These are phyloP conservation scores for Ophthalmolycus amberensis DNA, from an alignment of 2,113 vertebrate species.

Conservation along the genomic window DNA sequence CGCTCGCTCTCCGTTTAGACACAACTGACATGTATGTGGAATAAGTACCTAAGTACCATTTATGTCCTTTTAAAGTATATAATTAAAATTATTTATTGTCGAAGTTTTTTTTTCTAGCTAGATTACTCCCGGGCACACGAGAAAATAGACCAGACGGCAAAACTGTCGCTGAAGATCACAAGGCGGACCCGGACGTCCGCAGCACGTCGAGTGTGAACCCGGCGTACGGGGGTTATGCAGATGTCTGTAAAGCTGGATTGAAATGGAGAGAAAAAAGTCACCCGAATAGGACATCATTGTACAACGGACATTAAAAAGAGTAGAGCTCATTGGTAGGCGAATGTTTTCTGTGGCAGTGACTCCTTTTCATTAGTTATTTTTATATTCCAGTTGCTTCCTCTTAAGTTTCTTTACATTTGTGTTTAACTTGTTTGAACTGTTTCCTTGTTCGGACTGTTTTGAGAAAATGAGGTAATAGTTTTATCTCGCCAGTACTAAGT, in stretches of 20 bases:
- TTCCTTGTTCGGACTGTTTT: not conserved
- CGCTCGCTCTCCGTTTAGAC: not conserved
- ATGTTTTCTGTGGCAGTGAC: not conserved
- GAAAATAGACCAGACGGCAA: not conserved
- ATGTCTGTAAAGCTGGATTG: constrained; percentile 3
- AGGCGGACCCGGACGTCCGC: not conserved
- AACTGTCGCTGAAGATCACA: no score
- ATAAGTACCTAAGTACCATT: not conserved
- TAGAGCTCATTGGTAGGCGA: not conserved
- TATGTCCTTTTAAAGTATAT: not conserved
- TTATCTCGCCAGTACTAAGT: not conserved
- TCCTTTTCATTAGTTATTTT: not conserved
- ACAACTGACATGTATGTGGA: not conserved
- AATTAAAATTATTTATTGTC: not conserved
- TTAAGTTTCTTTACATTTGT: not conserved
- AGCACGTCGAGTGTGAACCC: not conserved
- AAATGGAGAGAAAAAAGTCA: not conserved
- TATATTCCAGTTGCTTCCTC: not conserved
- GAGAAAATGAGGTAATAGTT: not conserved
- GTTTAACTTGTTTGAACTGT: not conserved
- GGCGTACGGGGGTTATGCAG: not conserved
- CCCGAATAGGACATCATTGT: not conserved
- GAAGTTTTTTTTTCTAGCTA: not conserved
- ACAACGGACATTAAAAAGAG: not conserved
- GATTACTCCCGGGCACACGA: not conserved